Evolutionary conservation across 2,113 vertebrate species (phyloP).

Genomic region (Neodontobutis hainanensis): DNA sequence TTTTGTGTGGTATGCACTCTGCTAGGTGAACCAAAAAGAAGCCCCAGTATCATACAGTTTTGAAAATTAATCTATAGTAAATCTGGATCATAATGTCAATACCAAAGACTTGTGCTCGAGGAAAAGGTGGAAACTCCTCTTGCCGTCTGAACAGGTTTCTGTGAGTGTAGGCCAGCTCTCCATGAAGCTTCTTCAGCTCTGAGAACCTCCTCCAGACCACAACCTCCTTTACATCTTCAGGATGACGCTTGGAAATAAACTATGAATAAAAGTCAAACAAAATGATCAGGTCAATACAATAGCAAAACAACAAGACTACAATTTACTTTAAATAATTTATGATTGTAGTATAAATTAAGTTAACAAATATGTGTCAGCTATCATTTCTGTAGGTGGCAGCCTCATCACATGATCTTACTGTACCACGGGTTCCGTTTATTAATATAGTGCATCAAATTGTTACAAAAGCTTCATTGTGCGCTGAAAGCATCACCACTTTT

Average conservation of each 20-base stretch:
- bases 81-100: background rate
- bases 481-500: no score
- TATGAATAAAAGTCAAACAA: slow-evolving; percentile 46
- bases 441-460: no score
- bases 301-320: background rate
- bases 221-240: slow-evolving; percentile 89
- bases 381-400: no score
- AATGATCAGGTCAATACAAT: background rate
- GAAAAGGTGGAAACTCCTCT: slow-evolving; percentile 89
- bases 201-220: slow-evolving; percentile 88
- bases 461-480: no score
- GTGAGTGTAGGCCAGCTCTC: slow-evolving; percentile 89
- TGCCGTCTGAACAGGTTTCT: slow-evolving; percentile 87
- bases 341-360: no score
- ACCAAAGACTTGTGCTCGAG: slow-evolving; percentile 88
- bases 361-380: background rate
- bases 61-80: no score
- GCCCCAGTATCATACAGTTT: no score
- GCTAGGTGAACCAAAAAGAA: no score
- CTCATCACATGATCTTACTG: no score
- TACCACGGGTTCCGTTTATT: no score
- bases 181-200: slow-evolving; percentile 89
- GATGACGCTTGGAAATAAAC: slow-evolving; percentile 87
- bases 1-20: no score
- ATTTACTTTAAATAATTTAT: background rate